Evolutionary conservation across 2,797 vertebrate genomes (phyloP).

Genomic region (Spatula versicolor): DNA sequence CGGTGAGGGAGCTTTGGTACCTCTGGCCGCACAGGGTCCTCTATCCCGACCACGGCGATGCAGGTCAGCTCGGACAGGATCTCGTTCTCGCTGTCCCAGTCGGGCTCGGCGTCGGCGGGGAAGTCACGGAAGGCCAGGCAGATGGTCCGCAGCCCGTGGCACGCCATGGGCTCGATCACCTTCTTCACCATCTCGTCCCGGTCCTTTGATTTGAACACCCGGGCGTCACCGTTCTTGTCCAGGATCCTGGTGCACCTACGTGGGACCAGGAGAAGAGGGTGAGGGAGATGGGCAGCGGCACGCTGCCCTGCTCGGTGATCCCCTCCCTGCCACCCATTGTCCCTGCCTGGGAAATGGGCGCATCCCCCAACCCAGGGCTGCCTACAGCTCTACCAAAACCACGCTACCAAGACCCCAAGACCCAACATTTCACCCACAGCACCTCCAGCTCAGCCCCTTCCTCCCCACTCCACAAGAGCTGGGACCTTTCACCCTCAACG

Average conservation of each 20-base stretch:
- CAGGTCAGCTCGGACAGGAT: slow-evolving; percentile 92
- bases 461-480: accelerated
- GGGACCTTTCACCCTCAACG: not conserved
- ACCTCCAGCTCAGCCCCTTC: not conserved
- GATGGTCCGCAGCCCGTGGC: slow-evolving; percentile 93
- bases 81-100: slow-evolving; percentile 91
- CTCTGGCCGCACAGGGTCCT: slow-evolving; percentile 96
- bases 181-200: slow-evolving; percentile 93
- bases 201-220: slow-evolving; percentile 89
- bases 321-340: not conserved
- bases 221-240: slow-evolving; percentile 83
- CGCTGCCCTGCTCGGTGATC: accelerated
- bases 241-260: slow-evolving; percentile 90
- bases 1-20: slow-evolving; percentile 64
- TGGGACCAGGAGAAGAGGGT: not conserved
- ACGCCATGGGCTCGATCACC: slow-evolving; percentile 98
- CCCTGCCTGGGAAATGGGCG: not conserved
- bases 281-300: not conserved
- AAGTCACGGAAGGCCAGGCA: slow-evolving; percentile 94
- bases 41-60: slow-evolving; percentile 93
- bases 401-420: not conserved
- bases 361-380: not conserved
- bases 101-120: slow-evolving; percentile 79
- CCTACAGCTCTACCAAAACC: not conserved
- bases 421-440: accelerated